Base-by-base conservation (phyloP, 2,797 vertebrate species). In the Xenopus petersii region DNA sequence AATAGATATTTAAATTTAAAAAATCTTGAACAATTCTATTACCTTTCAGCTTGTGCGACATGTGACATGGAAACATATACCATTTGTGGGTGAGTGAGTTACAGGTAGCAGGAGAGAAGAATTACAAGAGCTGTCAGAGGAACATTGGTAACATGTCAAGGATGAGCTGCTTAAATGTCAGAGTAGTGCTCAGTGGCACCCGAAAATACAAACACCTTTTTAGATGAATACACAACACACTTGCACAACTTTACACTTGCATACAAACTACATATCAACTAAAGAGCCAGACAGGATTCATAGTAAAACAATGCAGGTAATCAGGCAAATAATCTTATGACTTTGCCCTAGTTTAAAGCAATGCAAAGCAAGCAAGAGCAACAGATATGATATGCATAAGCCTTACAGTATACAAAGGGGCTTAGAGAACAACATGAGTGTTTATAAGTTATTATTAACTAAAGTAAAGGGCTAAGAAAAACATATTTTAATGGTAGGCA, bases 251-350 rank as follows among this genome's bases (percentile, higher is more conserved):
- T 8, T 26, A 67, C 26, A 65, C 75, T 69, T 68, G 81, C 69
- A 59, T 5, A 1, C 70, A 73, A 73, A 61, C 46, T 79, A 67
- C 21, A 36, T 11, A 21, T 64, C 78, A 71, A 63, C 30, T 67
- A 47, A 49, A 73, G 30, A 75, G 64, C 80, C 59, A 30, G 61
- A 70, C n/a, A 86, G 84, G 73, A 77, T 75, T 73, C 4, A 42
- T 42, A 5, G 13, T 2, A 11, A 79, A 56, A 7, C 73, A 62
- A 48, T 0, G 0, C 42, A 64, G 72, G 55, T 59, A 51, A 55
- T 42, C 16, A 64, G 81, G 69, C 13, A 74, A 80, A 74, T 81
- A 82, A 81, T 83, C 80, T 60, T 83, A 83, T 75, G 80, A 67
- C 74, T 5, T 74, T 66, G 55, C 67, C 9, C 66, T 63, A 30